Evolutionary conservation across 2,888 invertebrate species (phyloP).

Genomic region (Temnothorax rugatulus): DNA sequence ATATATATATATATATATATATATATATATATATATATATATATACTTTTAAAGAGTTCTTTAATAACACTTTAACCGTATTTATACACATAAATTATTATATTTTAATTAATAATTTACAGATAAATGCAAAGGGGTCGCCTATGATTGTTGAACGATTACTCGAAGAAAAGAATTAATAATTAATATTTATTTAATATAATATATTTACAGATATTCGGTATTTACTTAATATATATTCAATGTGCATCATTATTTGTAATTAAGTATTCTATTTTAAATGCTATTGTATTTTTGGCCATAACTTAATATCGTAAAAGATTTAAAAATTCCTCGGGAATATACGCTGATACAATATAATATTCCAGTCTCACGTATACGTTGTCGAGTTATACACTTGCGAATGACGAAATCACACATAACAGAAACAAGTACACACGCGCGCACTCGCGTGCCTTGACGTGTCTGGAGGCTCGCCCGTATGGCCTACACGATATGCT

Average conservation of each 20-base stretch:
- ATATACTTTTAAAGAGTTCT: background rate
- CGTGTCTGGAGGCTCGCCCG: slow-evolving; percentile 74
- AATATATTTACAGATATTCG: background rate
- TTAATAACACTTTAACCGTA: background rate
- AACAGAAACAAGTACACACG: background rate
- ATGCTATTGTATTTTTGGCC: background rate
- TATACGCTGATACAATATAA: background rate
- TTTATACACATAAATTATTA: background rate
- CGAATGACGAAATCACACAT: background rate
- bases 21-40: too few relatives aligned
- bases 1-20: too few relatives aligned
- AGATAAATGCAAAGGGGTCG: too few relatives aligned
- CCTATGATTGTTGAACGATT: too few relatives aligned
- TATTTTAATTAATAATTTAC: too few relatives aligned
- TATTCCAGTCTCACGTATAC: slow-evolving; percentile 28
- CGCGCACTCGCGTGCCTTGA: slow-evolving; percentile 54
- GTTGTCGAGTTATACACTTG: slow-evolving; percentile 7
- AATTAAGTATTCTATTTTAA: background rate
- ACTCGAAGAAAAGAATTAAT: too few relatives aligned
- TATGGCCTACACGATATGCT: slow-evolving; percentile 63
- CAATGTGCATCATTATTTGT: background rate
- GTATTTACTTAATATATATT: background rate
- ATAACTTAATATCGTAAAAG: background rate
- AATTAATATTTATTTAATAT: background rate
- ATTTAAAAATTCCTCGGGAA: background rate